Evolutionary conservation across 2,888 invertebrate genomes (phyloP).

Genomic region (Stenolophus ochropezus): DNA sequence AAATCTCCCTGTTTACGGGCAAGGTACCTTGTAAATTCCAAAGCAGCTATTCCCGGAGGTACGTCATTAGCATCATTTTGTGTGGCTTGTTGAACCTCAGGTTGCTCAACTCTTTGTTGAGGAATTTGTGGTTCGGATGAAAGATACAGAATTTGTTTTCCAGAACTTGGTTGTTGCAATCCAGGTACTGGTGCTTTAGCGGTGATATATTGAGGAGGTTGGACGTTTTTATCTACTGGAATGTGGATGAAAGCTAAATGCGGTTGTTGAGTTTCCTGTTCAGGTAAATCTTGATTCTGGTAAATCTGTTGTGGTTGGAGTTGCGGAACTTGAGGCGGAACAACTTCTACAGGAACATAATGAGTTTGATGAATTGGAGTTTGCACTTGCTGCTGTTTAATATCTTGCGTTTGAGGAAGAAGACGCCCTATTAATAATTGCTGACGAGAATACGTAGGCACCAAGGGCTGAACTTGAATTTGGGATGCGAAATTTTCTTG

Average conservation of each 20-base stretch:
- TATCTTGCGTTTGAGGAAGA: slow-evolving; percentile 42
- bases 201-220: slow-evolving; percentile 53
- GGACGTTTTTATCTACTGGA: slow-evolving; percentile 50
- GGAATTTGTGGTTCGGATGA: slow-evolving; percentile 1
- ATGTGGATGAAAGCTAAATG: slow-evolving; percentile 55
- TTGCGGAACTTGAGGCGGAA: slow-evolving; percentile 51
- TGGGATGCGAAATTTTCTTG: slow-evolving; percentile 2
- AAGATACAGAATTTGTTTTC: slow-evolving; percentile 37
- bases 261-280: slow-evolving; percentile 39
- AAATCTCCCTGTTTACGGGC: slow-evolving; percentile 68
- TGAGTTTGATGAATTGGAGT: slow-evolving; percentile 56
- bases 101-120: slow-evolving; percentile 12
- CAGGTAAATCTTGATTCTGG: slow-evolving; percentile 40
- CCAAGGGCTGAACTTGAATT: slow-evolving; percentile 27
- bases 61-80: background rate
- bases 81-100: slow-evolving; percentile 6
- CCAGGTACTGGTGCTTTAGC: slow-evolving; percentile 16
- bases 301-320: slow-evolving; percentile 13
- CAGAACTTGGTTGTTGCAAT: slow-evolving; percentile 20
- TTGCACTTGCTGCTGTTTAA: slow-evolving; percentile 56
- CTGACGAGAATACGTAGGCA: slow-evolving; percentile 42
- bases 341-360: slow-evolving; percentile 57
- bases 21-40: slow-evolving; percentile 59
- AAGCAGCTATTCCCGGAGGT: slow-evolving; percentile 48
- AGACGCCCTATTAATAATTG: slow-evolving; percentile 51